Conservation (phyloP, 1,140 invertebrate genomes). For the Proales similis region DNA sequence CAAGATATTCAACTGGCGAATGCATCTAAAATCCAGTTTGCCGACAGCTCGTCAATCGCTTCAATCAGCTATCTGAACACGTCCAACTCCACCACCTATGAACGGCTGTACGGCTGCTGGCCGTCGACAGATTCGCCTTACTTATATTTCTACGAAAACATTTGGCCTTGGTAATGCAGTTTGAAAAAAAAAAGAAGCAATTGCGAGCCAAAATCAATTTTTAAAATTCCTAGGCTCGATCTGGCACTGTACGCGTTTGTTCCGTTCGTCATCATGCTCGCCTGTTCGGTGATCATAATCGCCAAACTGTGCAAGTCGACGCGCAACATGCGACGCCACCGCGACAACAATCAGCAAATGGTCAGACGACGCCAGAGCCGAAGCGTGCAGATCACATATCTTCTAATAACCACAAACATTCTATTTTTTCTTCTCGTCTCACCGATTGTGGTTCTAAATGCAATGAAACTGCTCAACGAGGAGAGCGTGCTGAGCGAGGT, state of each 20-base stretch:
- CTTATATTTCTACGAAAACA: too few species aligned
- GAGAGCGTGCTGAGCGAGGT: conserved; percentile 16
- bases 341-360: conserved; percentile 16
- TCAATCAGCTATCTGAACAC: too few species aligned
- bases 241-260: conserved; percentile 32
- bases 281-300: conserved; percentile 36
- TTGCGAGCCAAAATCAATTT: too few species aligned
- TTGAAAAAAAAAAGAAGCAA: too few species aligned
- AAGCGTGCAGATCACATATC: conserved; percentile 31
- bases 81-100: too few species aligned
- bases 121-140: too few species aligned
- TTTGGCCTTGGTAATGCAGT: too few species aligned
- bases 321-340: conserved; percentile 13
- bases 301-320: conserved; percentile 29
- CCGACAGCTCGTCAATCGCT: too few species aligned
- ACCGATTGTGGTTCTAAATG: conserved; percentile 23
- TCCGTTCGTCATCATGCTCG: conserved; percentile 27
- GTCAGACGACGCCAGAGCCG: neutral
- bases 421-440: conserved; percentile 33
- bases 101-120: too few species aligned
- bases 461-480: conserved; percentile 1
- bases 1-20: too few species aligned
- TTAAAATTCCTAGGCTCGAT: conserved; percentile 16
- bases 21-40: too few species aligned
- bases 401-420: conserved; percentile 27